phyloP scores from a whole-genome alignment of 2,797 vertebrate species.

The Novumbra hubbsi region DNA sequence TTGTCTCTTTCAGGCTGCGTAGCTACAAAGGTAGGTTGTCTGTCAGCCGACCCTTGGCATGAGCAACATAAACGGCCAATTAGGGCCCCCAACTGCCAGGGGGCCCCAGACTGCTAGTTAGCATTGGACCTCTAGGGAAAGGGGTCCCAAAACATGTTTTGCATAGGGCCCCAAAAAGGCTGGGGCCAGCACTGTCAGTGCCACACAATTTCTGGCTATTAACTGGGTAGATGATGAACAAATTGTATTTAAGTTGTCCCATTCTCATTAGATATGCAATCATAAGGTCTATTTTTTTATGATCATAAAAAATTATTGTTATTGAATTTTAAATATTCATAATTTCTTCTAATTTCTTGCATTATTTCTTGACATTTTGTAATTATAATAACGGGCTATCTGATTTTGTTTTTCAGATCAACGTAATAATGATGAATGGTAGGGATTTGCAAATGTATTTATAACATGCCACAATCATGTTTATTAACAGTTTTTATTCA shows the following conservation, averaged over 20 bases:
- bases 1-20: not conserved
- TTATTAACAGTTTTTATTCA: not conserved
- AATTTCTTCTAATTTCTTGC: not conserved
- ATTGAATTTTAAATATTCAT: not conserved
- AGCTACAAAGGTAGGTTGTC: not conserved
- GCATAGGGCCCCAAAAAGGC: too few relatives aligned
- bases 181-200: too few relatives aligned
- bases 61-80: too few relatives aligned
- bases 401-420: slow-evolving; percentile 34
- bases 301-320: not conserved
- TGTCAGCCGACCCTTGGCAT: too few relatives aligned
- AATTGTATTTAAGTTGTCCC: not conserved
- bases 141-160: too few relatives aligned
- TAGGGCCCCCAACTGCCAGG: too few relatives aligned
- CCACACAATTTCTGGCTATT: not conserved
- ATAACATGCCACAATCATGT: not conserved
- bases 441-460: not conserved
- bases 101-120: too few relatives aligned
- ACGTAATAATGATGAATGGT: slow-evolving; percentile 34
- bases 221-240: too few relatives aligned
- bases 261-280: not conserved
- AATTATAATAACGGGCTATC: not conserved
- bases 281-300: not conserved
- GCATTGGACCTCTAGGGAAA: too few relatives aligned
- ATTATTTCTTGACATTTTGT: not conserved